Percentiles rank a stretch among this genome's conserved stretches.
Conservation (phyloP, 2,113 vertebrate genomes). For the Pelecanoides urinatrix region DNA sequence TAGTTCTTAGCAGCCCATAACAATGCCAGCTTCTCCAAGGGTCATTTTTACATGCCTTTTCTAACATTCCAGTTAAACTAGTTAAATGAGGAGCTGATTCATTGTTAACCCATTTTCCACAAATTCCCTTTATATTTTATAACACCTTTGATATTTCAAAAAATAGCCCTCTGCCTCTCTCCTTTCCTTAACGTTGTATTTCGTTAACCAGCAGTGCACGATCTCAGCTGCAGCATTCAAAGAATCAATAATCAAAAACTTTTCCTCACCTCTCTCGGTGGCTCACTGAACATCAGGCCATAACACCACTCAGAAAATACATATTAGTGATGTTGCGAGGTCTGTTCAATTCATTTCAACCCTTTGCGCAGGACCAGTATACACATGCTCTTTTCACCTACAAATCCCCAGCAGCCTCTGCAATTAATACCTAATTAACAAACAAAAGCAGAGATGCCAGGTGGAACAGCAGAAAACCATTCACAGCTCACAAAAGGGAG, state of each 20-base stretch:
- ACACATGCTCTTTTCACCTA: conserved; percentile 31
- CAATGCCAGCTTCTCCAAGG: not conserved
- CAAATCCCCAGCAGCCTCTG: conserved; percentile 35
- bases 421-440: conserved; percentile 75
- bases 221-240: not conserved
- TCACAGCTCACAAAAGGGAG: conserved; percentile 56
- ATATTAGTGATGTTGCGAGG: not conserved
- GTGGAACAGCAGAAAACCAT: conserved; percentile 63
- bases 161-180: not conserved
- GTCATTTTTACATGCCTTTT: not conserved
- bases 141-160: not conserved
- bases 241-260: conserved; percentile 52
- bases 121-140: not conserved
- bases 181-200: not conserved
- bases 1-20: not conserved
- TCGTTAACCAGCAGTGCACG: not conserved
- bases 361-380: not conserved
- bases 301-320: not conserved
- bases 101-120: not conserved
- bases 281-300: not conserved
- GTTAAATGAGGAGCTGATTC: not conserved
- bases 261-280: conserved; percentile 8
- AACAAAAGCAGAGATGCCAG: conserved; percentile 68
- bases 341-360: not conserved
- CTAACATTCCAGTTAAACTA: not conserved